Conservation (phyloP, 2,888 invertebrate genomes). For the Nasonia oneida region DNA sequence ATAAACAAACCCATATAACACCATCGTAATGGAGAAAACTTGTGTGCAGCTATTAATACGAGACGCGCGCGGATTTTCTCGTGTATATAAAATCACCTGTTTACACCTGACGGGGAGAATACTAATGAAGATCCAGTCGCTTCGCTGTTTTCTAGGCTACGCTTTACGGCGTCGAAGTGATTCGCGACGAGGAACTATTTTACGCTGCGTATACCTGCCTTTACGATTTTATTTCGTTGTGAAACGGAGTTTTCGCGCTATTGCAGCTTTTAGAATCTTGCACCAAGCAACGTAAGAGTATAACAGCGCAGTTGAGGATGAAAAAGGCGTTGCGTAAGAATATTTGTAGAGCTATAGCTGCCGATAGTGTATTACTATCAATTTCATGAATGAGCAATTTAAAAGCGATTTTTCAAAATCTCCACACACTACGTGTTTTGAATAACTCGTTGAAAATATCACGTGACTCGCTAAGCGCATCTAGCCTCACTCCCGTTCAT, state of each 20-base stretch:
- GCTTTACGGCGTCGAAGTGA: neutral
- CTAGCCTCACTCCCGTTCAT: neutral
- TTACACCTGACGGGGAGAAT: neutral
- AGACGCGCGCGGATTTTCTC: too few relatives aligned
- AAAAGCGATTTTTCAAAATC: neutral
- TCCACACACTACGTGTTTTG: neutral
- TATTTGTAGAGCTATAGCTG: too few relatives aligned
- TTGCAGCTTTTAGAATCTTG: neutral
- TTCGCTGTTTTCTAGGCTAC: neutral
- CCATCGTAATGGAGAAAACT: neutral
- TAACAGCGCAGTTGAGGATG: too few relatives aligned
- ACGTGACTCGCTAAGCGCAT: neutral
- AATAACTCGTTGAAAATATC: neutral
- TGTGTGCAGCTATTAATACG: neutral
- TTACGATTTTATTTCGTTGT: neutral
- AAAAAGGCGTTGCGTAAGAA: too few relatives aligned
- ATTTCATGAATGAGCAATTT: neutral
- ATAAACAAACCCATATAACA: conserved; percentile 16
- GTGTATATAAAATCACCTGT: neutral
- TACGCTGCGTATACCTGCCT: too few relatives aligned
- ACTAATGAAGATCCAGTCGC: neutral
- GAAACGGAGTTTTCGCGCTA: neutral
- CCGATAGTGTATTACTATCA: neutral
- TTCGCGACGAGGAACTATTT: neutral
- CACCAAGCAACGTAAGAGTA: neutral